Evolutionary conservation across 2,797 vertebrate genomes (phyloP).

Genomic region (Bovichtus diacanthus): DNA sequence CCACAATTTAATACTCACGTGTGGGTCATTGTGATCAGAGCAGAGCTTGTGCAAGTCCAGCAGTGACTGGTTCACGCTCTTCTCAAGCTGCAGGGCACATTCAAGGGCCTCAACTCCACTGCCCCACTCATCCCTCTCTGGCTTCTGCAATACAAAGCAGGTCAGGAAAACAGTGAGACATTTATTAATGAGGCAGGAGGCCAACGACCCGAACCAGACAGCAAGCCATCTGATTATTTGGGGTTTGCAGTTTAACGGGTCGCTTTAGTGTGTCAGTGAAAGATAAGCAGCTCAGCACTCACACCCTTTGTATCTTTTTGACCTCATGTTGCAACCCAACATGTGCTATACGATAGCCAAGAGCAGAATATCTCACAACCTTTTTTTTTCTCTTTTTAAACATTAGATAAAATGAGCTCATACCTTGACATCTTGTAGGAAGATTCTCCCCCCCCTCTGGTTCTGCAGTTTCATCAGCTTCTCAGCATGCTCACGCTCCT

Average conservation of each 20-base stretch:
- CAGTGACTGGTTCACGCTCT: slow-evolving; percentile 94
- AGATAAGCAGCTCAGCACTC: slow-evolving; percentile 72
- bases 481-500: slow-evolving; percentile 96
- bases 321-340: slow-evolving; percentile 22
- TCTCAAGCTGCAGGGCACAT: slow-evolving; percentile 94
- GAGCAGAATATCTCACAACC: not conserved
- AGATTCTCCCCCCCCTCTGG: slow-evolving; percentile 93
- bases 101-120: slow-evolving; percentile 94
- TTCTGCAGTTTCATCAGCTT: slow-evolving; percentile 97
- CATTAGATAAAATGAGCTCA: not conserved
- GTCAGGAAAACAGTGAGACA: slow-evolving; percentile 10
- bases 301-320: slow-evolving; percentile 66
- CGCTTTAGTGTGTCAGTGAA: slow-evolving; percentile 30
- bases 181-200: slow-evolving; percentile 4
- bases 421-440: slow-evolving; percentile 95
- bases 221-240: not conserved
- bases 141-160: slow-evolving; percentile 86
- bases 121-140: slow-evolving; percentile 96
- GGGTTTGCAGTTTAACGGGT: slow-evolving; percentile 49
- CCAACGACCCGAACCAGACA: not conserved
- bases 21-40: slow-evolving; percentile 87
- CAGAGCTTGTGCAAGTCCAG: slow-evolving; percentile 90
- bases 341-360: not conserved
- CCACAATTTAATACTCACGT: slow-evolving; percentile 82
- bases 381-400: no score